Percentiles rank a stretch among this genome's conserved stretches.
Evolutionary conservation across 2,797 vertebrate genomes (phyloP).

Genomic region (Prionace glauca): DNA sequence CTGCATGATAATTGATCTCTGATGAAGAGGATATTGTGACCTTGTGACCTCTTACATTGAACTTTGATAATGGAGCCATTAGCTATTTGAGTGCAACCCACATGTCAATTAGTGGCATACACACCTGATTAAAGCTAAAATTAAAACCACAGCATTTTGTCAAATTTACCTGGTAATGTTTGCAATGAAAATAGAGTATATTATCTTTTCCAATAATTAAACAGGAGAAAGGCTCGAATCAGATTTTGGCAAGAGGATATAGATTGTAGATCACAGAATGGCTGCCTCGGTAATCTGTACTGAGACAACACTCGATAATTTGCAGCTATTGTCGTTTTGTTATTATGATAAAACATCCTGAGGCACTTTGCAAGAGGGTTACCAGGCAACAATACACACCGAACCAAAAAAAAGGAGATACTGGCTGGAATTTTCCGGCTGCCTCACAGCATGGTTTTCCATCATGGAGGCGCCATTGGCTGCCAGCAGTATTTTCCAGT

Average conservation of each 20-base stretch:
- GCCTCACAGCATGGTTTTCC: too few relatives aligned
- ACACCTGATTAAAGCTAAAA: slow-evolving; percentile 22
- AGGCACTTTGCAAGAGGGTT: neutral
- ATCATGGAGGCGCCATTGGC: too few relatives aligned
- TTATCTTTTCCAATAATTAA: neutral
- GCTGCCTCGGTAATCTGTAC: neutral
- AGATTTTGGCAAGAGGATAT: neutral
- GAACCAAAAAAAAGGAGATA: neutral
- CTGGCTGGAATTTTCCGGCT: too few relatives aligned
- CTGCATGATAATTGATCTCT: slow-evolving; percentile 34
- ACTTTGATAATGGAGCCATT: slow-evolving; percentile 21
- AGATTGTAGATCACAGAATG: neutral
- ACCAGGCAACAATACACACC: neutral
- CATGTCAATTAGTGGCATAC: slow-evolving; percentile 1
- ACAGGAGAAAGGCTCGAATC: neutral
- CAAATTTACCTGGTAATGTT: neutral
- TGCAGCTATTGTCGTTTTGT: neutral
- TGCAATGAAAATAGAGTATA: too few relatives aligned
- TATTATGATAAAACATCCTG: neutral
- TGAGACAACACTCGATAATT: neutral
- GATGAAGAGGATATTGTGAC: neutral
- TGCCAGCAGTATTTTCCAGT: too few relatives aligned
- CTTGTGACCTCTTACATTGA: slow-evolving; percentile 16
- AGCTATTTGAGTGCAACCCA: neutral
- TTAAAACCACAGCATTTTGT: neutral